Base-by-base conservation (phyloP, 1,140 invertebrate species). In the Piezodorus guildinii region DNA sequence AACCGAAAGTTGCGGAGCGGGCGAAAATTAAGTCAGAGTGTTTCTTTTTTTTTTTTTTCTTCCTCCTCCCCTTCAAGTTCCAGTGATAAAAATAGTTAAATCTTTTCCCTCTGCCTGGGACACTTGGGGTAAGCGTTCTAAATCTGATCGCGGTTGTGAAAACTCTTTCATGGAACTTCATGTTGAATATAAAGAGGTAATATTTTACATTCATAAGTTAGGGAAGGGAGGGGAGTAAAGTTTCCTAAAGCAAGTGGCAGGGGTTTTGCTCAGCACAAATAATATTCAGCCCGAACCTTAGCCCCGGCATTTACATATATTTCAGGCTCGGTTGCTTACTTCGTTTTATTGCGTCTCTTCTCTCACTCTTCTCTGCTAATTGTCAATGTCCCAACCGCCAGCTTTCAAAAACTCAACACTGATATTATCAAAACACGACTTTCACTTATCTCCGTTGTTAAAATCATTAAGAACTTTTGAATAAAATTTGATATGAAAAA, bases 151-250 rank as follows among this genome's bases (percentile, higher is more conserved):
- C 46, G 46, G n/a, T 49, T 49, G n/a, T 49, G 21, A n/a, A 49
- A 49, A 49, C 46, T 49, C 46, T 49, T 49, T 49, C 16, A 17
- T 14, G 46, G 46, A 21, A 49, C 10, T 49, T 49, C 46, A 49
- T 49, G 46, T 17, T 49, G 46, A 49, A 49, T 49, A 49, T 49
- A 49, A 49, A 49, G 46, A 49, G 46, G 46, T 21, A 49, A 49
- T 49, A 49, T 49, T 49, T 49, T 49, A 49, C 46, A 49, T 49
- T 49, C 46, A 49, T 49, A 49, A 49, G 46, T 49, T 49, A 49
- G 46, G 14, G n/a, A 14, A 8, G 46, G 21, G 16, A 21, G 21
- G n/a, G 46, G 12, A 21, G 46, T 21, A 49, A 49, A 49, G 46
- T 49, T 49, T 49, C 46, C 46, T 49, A 21, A 49, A 49, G n/a